phyloP scores from a whole-genome alignment of 2,888 invertebrate species.

The Liopterus haemorrhoidalis region DNA sequence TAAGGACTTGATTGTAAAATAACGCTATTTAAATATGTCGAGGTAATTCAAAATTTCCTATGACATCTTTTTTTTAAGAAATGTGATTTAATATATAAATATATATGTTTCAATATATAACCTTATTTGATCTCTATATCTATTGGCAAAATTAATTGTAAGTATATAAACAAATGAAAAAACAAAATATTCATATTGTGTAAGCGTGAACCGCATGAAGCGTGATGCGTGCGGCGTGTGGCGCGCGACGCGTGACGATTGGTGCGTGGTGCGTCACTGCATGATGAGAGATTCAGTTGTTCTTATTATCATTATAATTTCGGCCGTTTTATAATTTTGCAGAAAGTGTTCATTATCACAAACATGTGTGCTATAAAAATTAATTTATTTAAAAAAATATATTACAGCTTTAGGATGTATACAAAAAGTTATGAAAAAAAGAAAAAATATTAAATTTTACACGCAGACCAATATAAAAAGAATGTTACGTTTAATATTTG shows the following conservation, averaged over 20 bases:
- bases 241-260: neutral
- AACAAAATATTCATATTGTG: too few species aligned
- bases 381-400: neutral
- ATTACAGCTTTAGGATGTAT: neutral
- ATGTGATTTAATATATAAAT: too few species aligned
- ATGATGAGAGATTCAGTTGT: neutral
- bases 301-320: neutral
- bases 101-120: too few species aligned
- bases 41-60: too few species aligned
- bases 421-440: neutral
- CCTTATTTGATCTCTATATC: too few species aligned
- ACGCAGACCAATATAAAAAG: conserved; percentile 16
- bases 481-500: conserved; percentile 19
- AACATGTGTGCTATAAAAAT: neutral
- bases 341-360: neutral
- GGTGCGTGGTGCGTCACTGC: neutral
- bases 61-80: too few species aligned
- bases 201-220: too few species aligned
- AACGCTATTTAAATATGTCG: too few species aligned
- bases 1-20: too few species aligned
- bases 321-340: neutral
- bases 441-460: conserved; percentile 10
- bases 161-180: too few species aligned
- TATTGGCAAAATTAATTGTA: too few species aligned
- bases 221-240: conserved; percentile 10